Conservation (phyloP, 2,888 invertebrate species). For the Bhutanitis thaidina region DNA sequence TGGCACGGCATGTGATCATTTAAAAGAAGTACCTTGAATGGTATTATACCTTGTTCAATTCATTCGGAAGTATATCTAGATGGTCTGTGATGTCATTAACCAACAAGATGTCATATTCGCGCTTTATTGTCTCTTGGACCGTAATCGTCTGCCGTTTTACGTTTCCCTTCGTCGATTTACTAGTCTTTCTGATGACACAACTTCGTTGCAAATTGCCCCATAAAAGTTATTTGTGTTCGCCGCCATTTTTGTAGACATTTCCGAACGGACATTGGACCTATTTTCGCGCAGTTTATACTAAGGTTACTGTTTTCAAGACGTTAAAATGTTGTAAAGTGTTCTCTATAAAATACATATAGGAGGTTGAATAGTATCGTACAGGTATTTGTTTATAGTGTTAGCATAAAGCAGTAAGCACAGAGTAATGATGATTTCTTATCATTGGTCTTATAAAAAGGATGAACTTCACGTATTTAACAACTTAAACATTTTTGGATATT, state of each 20-base stretch:
- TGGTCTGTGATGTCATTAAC: slow-evolving; percentile 42
- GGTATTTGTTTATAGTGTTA: too few relatives aligned
- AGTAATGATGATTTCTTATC: too few relatives aligned
- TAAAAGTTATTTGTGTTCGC: slow-evolving; percentile 66
- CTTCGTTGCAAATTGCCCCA: slow-evolving; percentile 64
- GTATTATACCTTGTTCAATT: neutral
- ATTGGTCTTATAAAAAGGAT: too few relatives aligned
- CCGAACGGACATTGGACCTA: slow-evolving; percentile 20
- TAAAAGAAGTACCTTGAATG: neutral
- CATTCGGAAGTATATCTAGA: neutral
- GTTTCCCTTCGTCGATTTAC: slow-evolving; percentile 58
- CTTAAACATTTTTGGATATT: too few relatives aligned
- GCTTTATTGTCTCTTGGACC: slow-evolving; percentile 52
- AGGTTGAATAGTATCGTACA: too few relatives aligned
- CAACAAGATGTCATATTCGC: slow-evolving; percentile 52
- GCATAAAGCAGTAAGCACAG: too few relatives aligned
- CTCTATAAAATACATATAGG: too few relatives aligned
- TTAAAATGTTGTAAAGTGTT: too few relatives aligned
- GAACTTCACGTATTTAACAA: too few relatives aligned
- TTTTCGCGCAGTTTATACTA: slow-evolving; percentile 11
- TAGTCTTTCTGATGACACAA: slow-evolving; percentile 65
- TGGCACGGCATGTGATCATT: neutral
- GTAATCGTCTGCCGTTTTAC: slow-evolving; percentile 58
- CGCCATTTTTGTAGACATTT: slow-evolving; percentile 43
- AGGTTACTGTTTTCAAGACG: slow-evolving; percentile 4